phyloP scores from a whole-genome alignment of 2,797 vertebrate species.

The Pristis pectinata region DNA sequence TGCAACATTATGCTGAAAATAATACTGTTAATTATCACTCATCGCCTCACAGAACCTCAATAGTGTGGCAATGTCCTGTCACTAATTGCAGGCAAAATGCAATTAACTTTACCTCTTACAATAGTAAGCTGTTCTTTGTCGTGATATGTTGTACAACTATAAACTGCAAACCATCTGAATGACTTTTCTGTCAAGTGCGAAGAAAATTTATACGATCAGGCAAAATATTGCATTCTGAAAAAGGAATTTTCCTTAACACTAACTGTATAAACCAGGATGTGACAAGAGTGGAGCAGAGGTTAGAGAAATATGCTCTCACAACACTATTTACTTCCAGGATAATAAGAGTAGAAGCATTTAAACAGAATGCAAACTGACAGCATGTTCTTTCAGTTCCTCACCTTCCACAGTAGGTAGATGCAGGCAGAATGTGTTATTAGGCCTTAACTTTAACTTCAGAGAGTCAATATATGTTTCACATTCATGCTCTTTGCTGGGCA shows the following conservation, averaged over 20 bases:
- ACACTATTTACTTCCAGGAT: not conserved
- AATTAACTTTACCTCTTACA: not conserved
- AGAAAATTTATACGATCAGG: not conserved
- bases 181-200: not conserved
- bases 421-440: not conserved
- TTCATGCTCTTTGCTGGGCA: not conserved
- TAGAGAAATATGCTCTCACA: not conserved
- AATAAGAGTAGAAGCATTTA: conserved; percentile 15
- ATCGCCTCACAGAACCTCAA: not conserved
- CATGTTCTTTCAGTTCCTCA: not conserved
- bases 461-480: not conserved
- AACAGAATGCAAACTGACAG: conserved; percentile 16
- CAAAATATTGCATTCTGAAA: not conserved
- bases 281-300: not conserved
- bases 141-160: not conserved
- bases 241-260: not conserved
- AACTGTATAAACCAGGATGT: not conserved
- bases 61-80: not conserved
- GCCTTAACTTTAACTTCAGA: not conserved
- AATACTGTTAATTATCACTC: not conserved
- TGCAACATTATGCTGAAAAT: not conserved
- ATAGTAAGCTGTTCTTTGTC: not conserved
- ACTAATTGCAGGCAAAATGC: not conserved
- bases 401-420: not conserved
- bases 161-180: conserved; percentile 11